Conservation (phyloP, 2,888 invertebrate genomes). For the Autographa pulchrina region DNA sequence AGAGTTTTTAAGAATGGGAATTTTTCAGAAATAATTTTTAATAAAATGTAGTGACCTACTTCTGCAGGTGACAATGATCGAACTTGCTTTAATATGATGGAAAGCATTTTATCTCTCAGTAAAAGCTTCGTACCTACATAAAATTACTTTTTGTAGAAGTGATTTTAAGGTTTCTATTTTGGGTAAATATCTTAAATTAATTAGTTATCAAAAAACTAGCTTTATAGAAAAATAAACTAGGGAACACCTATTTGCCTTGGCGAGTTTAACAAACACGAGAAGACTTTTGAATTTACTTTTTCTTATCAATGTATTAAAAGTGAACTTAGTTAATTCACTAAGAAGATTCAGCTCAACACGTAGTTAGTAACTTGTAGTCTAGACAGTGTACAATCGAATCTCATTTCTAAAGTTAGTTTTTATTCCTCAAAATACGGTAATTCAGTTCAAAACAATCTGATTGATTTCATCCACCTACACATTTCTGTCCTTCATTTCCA, state of each 20-base stretch:
- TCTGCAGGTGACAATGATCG: conserved; percentile 1
- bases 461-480: not conserved
- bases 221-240: too few species aligned
- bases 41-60: not conserved
- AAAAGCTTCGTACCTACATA: not conserved
- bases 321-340: too few species aligned
- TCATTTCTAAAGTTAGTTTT: not conserved
- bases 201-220: too few species aligned
- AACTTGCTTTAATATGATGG: not conserved
- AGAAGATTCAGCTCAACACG: too few species aligned
- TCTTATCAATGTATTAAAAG: too few species aligned
- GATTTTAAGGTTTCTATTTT: too few species aligned
- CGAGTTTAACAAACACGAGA: too few species aligned
- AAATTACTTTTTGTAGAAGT: too few species aligned
- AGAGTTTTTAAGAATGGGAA: not conserved
- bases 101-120: not conserved
- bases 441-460: not conserved
- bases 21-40: not conserved
- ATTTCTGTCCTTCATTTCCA: not conserved
- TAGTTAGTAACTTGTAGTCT: too few species aligned
- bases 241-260: too few species aligned
- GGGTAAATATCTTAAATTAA: too few species aligned
- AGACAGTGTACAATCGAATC: not conserved
- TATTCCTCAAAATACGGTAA: not conserved
- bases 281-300: too few species aligned